Percentiles rank a stretch among this genome's conserved stretches.
These are phyloP conservation scores for Philopedon plagiatum DNA, from an alignment of 2,888 invertebrate genomes.

Conservation along the genomic window DNA sequence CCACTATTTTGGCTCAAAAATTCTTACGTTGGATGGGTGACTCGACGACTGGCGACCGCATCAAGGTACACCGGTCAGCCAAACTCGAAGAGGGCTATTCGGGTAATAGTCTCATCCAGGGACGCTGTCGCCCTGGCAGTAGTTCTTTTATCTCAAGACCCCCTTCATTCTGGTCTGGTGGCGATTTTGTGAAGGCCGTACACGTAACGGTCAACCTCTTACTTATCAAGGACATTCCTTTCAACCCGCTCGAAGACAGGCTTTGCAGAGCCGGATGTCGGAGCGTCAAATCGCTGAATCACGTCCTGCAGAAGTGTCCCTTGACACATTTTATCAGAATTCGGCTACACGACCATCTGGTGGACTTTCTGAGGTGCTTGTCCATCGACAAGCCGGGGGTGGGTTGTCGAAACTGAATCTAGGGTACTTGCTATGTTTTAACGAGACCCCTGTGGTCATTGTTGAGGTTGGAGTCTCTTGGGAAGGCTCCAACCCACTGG, in stretches of 20 bases:
- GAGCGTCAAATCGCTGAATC: constrained; percentile 18
- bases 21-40: not conserved
- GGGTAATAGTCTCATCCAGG: too few relatives aligned
- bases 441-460: not conserved
- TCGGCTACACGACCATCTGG: constrained; percentile 2
- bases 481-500: too few relatives aligned
- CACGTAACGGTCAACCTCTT: not conserved
- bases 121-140: too few relatives aligned
- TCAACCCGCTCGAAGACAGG: constrained; percentile 53
- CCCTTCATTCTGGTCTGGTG: not conserved
- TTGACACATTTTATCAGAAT: not conserved
- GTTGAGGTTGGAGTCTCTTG: not conserved
- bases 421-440: not conserved
- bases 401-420: too few relatives aligned
- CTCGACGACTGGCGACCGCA: too few relatives aligned
- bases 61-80: too few relatives aligned
- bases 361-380: not conserved
- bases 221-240: constrained; percentile 53
- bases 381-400: too few relatives aligned
- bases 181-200: not conserved
- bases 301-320: constrained; percentile 30
- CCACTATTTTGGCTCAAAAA: not conserved
- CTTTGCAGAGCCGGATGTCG: constrained; percentile 53
- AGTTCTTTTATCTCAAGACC: not conserved
- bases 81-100: too few relatives aligned